Evolutionary conservation across 2,888 invertebrate genomes (phyloP).

Genomic region (Phorcus lineatus): DNA sequence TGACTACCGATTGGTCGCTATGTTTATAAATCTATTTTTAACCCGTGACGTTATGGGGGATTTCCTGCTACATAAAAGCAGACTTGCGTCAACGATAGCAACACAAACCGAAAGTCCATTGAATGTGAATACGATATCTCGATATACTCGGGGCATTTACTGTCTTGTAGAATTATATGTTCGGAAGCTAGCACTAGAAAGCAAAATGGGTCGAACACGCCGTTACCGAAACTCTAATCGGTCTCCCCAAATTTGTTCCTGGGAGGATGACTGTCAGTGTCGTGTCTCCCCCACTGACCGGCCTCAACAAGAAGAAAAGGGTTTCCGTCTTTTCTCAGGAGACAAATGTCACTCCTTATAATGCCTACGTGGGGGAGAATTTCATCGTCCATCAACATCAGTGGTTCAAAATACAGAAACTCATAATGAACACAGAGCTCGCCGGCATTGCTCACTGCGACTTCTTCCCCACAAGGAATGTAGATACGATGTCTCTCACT

Average conservation of each 20-base stretch:
- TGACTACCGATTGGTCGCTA: background rate
- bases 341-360: slow-evolving; percentile 46
- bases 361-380: slow-evolving; percentile 62
- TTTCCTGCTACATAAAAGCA: background rate
- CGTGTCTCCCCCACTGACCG: slow-evolving; percentile 41
- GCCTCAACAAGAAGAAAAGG: slow-evolving; percentile 51
- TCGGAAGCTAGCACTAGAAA: background rate
- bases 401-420: slow-evolving; percentile 55
- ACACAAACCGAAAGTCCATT: background rate
- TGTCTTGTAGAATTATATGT: background rate
- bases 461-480: slow-evolving; percentile 50
- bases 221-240: slow-evolving; percentile 21
- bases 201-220: slow-evolving; percentile 20
- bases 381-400: slow-evolving; percentile 58
- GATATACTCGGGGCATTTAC: background rate
- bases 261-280: slow-evolving; percentile 27
- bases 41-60: background rate
- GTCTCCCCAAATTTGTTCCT: background rate
- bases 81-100: background rate
- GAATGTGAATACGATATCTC: background rate
- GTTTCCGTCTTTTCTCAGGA: slow-evolving; percentile 27
- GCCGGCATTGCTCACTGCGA: slow-evolving; percentile 60
- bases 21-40: background rate
- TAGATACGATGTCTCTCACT: slow-evolving; percentile 62
- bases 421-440: slow-evolving; percentile 47